Conservation (phyloP, 1,140 invertebrate species). For the Chironomus striatipennis region DNA sequence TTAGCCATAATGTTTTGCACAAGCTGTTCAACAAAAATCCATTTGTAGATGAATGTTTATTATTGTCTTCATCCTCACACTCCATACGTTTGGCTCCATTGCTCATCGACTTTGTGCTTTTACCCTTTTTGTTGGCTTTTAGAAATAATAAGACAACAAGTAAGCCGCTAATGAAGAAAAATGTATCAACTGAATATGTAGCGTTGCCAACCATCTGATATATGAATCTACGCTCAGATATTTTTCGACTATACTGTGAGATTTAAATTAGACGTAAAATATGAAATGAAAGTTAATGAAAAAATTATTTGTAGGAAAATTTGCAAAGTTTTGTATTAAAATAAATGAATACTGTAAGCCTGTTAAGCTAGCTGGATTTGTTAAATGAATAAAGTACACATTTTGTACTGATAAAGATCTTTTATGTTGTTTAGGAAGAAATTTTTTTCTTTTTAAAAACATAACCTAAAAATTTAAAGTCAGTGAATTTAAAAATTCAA, state of each 20-base stretch:
- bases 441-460: too few species aligned
- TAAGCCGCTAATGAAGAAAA: slow-evolving; percentile 82
- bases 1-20: slow-evolving; percentile 47
- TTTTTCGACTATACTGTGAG: slow-evolving; percentile 56
- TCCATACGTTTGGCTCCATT: background rate
- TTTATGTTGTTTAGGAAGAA: too few species aligned
- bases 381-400: too few species aligned
- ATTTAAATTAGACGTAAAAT: too few species aligned
- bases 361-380: too few species aligned
- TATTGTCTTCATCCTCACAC: background rate
- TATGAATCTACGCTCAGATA: slow-evolving; percentile 68
- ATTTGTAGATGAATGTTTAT: slow-evolving; percentile 19
- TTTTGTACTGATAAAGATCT: slow-evolving; percentile 1
- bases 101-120: slow-evolving; percentile 26
- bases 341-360: too few species aligned
- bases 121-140: slow-evolving; percentile 43
- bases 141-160: slow-evolving; percentile 65
- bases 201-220: slow-evolving; percentile 82
- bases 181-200: slow-evolving; percentile 83
- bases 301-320: too few species aligned
- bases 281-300: too few species aligned
- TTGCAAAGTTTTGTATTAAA: too few species aligned
- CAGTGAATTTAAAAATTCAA: too few species aligned
- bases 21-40: slow-evolving; percentile 39
- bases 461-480: too few species aligned